phyloP scores from a whole-genome alignment of 2,888 invertebrate species.

The Allygus modestus region DNA sequence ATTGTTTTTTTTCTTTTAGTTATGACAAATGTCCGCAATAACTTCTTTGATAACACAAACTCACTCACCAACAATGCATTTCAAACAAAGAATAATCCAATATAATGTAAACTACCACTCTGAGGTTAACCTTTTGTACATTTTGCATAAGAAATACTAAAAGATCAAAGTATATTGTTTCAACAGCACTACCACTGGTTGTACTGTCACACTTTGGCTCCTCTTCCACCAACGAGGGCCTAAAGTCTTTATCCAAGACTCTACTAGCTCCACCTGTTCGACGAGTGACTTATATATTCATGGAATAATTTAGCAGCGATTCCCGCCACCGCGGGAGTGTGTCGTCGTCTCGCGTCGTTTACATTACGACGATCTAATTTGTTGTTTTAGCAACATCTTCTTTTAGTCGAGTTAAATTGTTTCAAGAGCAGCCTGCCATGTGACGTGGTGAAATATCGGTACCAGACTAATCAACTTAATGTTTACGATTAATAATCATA shows the following conservation, averaged over 20 bases:
- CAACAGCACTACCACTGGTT: not conserved
- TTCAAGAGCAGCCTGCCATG: too few species aligned
- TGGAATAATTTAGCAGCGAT: not conserved
- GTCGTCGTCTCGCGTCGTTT: not conserved
- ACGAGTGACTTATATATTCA: not conserved
- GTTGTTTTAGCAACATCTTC: not conserved
- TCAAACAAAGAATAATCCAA: too few species aligned
- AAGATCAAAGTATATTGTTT: not conserved
- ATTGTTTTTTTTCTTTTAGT: too few species aligned
- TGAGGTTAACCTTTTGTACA: not conserved
- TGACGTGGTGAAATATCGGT: too few species aligned
- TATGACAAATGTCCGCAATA: too few species aligned
- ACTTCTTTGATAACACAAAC: too few species aligned
- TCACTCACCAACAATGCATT: too few species aligned
- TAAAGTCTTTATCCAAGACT: not conserved
- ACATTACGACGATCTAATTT: constrained; percentile 1
- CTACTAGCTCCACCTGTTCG: not conserved
- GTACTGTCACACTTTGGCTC: not conserved
- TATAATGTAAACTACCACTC: not conserved
- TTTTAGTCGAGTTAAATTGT: not conserved
- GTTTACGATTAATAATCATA: not conserved
- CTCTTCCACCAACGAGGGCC: not conserved
- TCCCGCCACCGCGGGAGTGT: not conserved
- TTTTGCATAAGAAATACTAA: not conserved
- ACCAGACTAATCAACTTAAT: not conserved